Base-by-base conservation (phyloP, 2,113 vertebrate genomes). In the Pseudorasbora parva region DNA sequence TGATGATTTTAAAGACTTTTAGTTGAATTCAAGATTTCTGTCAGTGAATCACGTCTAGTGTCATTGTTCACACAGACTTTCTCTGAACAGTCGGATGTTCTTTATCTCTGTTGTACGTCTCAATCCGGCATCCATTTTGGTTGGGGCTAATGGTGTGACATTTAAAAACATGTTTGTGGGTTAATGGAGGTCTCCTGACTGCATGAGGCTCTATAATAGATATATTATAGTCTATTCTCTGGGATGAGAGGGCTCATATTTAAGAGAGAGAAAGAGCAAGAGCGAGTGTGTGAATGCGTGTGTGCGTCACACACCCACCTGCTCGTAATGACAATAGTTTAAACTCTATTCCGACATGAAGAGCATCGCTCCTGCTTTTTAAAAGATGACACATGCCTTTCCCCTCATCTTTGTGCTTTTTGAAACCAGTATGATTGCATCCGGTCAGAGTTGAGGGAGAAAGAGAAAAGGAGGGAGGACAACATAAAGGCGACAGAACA, bases 371-470 rank as follows among this genome's bases (percentile, higher is more conserved):
- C 85, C 86, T 69, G 88, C 73, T 85, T 81, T 91, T 88, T 91
- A 86, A 86, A 92, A 93, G 92, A 90, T 93, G 92, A 93, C 82
- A 91, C 90, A 87, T 89, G 89, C 88, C 19, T 82, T 89, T 88
- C 86, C 83, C 86, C 87, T 89, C 86, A 88, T 89, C 88, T 66
- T 51, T 37, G 45, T 72, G 49, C 92, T 91, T 91, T 93, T 91
- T 92, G 88, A 93, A 92, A 92, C 90, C 81, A 49, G 88, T 72
- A 87, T 88, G 93, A 94, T 93, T 93, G 93, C 87, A 91, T 92
- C 92, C 90, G 23, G 86, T 57, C 81, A 41, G 21, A 85, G 91
- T 92, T 90, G 84, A 25, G 72, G 88, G 87, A 86, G 88, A 85
- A 78, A 81, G 76, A 87, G 82, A 81, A 80, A 72, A 37, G 66